Percentiles rank a stretch among this genome's conserved stretches.
These are phyloP conservation scores for Cremastobaeus sp. DNA, from an alignment of 2,888 invertebrate genomes.

Conservation along the genomic window DNA sequence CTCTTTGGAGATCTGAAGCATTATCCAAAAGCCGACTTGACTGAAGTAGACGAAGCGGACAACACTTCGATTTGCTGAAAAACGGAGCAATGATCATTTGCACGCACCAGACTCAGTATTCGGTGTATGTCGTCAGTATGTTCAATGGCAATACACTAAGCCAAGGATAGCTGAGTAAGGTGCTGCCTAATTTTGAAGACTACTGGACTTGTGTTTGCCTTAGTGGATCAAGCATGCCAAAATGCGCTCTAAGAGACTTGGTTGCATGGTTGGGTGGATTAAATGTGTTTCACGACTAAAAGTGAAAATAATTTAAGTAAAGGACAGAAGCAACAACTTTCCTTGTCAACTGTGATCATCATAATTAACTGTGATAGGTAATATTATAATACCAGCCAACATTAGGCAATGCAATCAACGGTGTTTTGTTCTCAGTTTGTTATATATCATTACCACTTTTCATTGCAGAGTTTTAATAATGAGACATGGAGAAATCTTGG, in stretches of 20 bases:
- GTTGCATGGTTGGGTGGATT: constrained; percentile 88
- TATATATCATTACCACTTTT: neutral
- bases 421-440: neutral
- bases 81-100: too few species aligned
- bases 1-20: too few species aligned
- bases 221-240: too few species aligned
- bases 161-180: too few species aligned
- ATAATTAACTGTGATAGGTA: constrained; percentile 88
- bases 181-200: too few species aligned
- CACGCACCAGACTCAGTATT: too few species aligned
- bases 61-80: too few species aligned
- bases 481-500: constrained; percentile 83
- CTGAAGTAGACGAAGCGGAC: too few species aligned
- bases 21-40: too few species aligned
- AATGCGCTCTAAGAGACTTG: constrained; percentile 85
- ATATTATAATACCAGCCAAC: constrained; percentile 31
- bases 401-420: neutral
- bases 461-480: constrained; percentile 84
- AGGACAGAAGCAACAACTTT: constrained; percentile 93
- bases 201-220: too few species aligned
- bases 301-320: constrained; percentile 87
- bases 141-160: too few species aligned
- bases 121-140: too few species aligned
- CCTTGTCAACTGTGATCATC: constrained; percentile 91
- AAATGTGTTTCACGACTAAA: constrained; percentile 82